These are phyloP conservation scores for Ophiothrix spiculata DNA, from an alignment of 35 echinoderm and acorn worm species.

Conservation along the genomic window DNA sequence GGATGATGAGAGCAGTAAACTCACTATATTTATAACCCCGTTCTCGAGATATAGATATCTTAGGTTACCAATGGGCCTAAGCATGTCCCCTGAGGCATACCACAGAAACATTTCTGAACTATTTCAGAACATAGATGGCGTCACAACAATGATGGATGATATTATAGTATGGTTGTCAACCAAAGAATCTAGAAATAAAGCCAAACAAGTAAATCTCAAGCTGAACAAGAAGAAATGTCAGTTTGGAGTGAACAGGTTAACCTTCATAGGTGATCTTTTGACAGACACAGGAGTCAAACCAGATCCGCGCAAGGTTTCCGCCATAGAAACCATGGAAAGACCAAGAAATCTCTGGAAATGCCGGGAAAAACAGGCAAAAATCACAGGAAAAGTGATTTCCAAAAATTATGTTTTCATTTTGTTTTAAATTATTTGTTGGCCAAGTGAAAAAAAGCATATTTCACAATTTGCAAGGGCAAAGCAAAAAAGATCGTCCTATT, in stretches of 20 bases:
- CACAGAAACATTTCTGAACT: conserved; percentile 27
- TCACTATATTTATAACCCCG: conserved; percentile 39
- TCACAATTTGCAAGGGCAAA: no score
- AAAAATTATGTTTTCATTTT: no score
- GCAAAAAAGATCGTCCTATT: no score
- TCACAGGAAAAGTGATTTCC: no score
- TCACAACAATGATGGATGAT: conserved; percentile 53
- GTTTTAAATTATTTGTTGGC: no score
- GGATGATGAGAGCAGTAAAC: not conserved
- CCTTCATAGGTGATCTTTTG: conserved; percentile 18
- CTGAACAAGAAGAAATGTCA: conserved; percentile 44
- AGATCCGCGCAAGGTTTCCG: conserved; percentile 42
- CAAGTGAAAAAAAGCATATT: no score
- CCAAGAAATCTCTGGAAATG: no score
- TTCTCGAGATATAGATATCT: conserved; percentile 45
- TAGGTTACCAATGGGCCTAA: conserved; percentile 31
- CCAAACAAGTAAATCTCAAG: conserved; percentile 25
- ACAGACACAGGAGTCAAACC: conserved; percentile 24
- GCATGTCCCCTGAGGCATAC: conserved; percentile 47
- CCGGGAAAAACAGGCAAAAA: no score
- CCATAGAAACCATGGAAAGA: conserved; percentile 8
- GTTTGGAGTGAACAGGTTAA: conserved; percentile 18
- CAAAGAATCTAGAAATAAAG: conserved; percentile 34
- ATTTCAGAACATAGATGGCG: conserved; percentile 40
- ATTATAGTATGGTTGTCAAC: conserved; percentile 46